A percentile compares a stretch with the other conserved stretches of the same genome.
phyloP scores from a whole-genome alignment of 2,888 invertebrate genomes.

The Nemoura dubitans region DNA sequence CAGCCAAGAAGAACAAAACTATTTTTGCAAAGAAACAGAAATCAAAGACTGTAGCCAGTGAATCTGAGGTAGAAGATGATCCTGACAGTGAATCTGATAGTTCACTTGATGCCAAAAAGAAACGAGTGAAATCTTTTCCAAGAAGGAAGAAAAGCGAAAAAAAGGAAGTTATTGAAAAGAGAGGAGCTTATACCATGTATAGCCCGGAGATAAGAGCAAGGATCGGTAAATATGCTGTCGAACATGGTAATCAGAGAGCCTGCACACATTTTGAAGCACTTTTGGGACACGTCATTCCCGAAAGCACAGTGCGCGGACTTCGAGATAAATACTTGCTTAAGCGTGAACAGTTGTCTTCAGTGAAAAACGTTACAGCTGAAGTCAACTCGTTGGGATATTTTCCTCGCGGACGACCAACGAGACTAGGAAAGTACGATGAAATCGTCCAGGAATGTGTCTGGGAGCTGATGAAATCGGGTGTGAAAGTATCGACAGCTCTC shows the following conservation, averaged over 20 bases:
- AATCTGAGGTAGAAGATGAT: slow-evolving; percentile 24
- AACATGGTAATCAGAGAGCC: slow-evolving; percentile 54
- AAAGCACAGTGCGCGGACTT: slow-evolving; percentile 55
- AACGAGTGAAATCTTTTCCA: neutral
- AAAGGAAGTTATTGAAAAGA: slow-evolving; percentile 40
- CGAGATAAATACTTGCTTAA: slow-evolving; percentile 54
- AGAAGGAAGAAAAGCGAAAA: slow-evolving; percentile 22
- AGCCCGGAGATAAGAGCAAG: slow-evolving; percentile 54
- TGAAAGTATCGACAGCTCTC: slow-evolving; percentile 55
- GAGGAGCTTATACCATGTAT: slow-evolving; percentile 54
- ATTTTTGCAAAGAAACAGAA: neutral
- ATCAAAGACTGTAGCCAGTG: neutral
- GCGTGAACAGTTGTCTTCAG: slow-evolving; percentile 32
- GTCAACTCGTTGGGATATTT: slow-evolving; percentile 54
- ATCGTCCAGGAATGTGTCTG: slow-evolving; percentile 55
- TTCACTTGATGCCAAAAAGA: neutral
- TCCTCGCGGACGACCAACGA: slow-evolving; percentile 55
- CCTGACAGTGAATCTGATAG: neutral
- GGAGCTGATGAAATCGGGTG: slow-evolving; percentile 54
- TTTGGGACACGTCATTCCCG: slow-evolving; percentile 54
- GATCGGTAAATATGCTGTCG: slow-evolving; percentile 54
- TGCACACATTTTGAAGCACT: slow-evolving; percentile 53
- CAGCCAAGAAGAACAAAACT: neutral
- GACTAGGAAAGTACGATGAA: slow-evolving; percentile 55
- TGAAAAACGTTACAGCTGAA: slow-evolving; percentile 47